Conservation (phyloP, 2,888 invertebrate species). For the Tiliacea citrago region DNA sequence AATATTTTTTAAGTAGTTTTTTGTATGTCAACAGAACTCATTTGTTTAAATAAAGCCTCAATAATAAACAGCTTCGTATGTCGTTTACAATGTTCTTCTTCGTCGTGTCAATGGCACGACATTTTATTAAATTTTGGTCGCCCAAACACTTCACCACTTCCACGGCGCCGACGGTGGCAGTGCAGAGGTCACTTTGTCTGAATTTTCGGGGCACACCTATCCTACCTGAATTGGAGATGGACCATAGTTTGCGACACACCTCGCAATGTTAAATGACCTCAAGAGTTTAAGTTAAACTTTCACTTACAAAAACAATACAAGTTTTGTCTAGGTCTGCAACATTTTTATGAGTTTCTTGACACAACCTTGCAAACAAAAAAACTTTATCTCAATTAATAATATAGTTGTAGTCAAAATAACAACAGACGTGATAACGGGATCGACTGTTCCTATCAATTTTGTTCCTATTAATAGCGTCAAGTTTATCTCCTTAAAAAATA, state of each 20-base stretch:
- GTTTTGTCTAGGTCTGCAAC: conserved; percentile 14
- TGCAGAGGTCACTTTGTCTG: too few relatives aligned
- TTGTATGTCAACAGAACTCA: background rate
- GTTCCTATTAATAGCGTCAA: background rate
- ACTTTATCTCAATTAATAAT: conserved; percentile 25
- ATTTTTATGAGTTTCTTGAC: conserved; percentile 46
- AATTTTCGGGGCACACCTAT: too few relatives aligned
- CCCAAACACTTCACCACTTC: too few relatives aligned
- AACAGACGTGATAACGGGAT: conserved; percentile 2
- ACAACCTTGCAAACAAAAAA: conserved; percentile 24
- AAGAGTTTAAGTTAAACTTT: conserved; percentile 5
- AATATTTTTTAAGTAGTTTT: too few relatives aligned
- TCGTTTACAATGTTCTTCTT: background rate
- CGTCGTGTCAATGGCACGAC: too few relatives aligned
- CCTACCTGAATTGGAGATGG: too few relatives aligned
- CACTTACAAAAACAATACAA: conserved; percentile 19
- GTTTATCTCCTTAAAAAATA: conserved; percentile 26
- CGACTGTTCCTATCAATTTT: background rate
- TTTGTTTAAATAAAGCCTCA: background rate
- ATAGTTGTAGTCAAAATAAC: conserved; percentile 28
- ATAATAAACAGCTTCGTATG: background rate
- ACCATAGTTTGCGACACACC: too few relatives aligned
- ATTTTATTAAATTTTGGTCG: too few relatives aligned
- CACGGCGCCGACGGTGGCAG: too few relatives aligned
- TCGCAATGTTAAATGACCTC: conserved; percentile 5